Conservation (phyloP, 1,140 invertebrate species). For the Pantala flavescens region DNA sequence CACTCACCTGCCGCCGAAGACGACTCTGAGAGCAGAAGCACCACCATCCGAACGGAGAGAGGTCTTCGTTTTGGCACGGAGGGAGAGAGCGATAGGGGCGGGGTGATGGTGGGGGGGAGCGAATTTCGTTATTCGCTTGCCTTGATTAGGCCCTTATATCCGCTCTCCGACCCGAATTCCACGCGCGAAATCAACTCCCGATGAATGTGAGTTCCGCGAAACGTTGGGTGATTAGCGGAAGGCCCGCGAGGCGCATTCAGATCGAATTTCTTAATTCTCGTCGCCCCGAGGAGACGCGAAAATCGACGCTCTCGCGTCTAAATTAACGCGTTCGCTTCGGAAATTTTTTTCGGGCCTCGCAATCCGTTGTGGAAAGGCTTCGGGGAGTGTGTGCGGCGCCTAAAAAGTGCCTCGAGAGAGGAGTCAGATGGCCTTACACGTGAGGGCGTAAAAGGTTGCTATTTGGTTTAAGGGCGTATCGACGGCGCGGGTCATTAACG, state of each 20-base stretch:
- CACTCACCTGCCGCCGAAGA: background rate
- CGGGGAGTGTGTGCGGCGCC: no score
- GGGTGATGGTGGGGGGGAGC: background rate
- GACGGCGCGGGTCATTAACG: background rate
- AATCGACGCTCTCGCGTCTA: no score
- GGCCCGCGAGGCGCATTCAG: no score
- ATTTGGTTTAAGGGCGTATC: background rate
- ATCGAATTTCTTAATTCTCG: no score
- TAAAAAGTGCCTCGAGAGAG: no score
- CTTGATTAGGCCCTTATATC: background rate
- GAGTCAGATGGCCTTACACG: background rate
- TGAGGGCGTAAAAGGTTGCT: background rate
- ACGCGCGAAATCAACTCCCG: no score
- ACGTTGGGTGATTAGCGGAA: no score
- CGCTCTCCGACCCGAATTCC: background rate
- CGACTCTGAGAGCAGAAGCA: background rate
- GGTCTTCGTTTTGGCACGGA: background rate
- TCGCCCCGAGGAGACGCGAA: no score
- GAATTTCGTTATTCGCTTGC: background rate
- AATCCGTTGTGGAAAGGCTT: no score
- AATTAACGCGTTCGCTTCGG: no score
- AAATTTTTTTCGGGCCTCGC: no score
- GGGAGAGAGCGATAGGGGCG: background rate
- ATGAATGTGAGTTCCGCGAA: no score
- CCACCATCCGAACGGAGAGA: background rate